Percentiles rank a stretch among this genome's conserved stretches.
phyloP scores from a whole-genome alignment of 2,797 vertebrate genomes.

The Mionectes olivaceus region DNA sequence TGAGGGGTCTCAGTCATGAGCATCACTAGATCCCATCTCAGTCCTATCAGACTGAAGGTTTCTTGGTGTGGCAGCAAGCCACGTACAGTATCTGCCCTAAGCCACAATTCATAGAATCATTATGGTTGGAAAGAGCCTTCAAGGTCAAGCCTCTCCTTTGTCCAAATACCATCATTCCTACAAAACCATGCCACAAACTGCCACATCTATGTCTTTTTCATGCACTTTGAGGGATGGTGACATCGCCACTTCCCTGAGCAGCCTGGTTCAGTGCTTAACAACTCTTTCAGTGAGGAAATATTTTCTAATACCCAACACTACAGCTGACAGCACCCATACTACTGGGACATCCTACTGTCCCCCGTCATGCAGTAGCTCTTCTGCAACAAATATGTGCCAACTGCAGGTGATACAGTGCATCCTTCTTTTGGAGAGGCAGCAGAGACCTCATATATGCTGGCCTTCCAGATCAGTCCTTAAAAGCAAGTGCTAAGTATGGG shows the following conservation, averaged over 20 bases:
- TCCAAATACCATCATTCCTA: not conserved
- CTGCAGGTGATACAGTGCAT: not conserved
- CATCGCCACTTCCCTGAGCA: not conserved
- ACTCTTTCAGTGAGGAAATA: not conserved
- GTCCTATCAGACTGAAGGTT: not conserved
- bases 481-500: not conserved
- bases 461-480: not conserved
- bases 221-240: not conserved
- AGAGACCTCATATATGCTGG: not conserved
- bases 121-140: not conserved
- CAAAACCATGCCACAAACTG: not conserved
- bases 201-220: not conserved
- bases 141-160: not conserved
- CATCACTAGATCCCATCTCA: not conserved
- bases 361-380: not conserved
- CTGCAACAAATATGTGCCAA: not conserved
- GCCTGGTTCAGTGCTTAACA: not conserved
- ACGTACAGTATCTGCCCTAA: not conserved
- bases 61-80: not conserved
- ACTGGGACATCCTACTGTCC: not conserved
- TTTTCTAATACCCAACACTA: not conserved
- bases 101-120: not conserved
- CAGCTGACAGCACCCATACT: fast-evolving
- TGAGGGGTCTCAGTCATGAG: not conserved
- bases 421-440: not conserved